These are phyloP conservation scores for Temnothorax nylanderi DNA, from an alignment of 1,140 invertebrate species.

Conservation along the genomic window DNA sequence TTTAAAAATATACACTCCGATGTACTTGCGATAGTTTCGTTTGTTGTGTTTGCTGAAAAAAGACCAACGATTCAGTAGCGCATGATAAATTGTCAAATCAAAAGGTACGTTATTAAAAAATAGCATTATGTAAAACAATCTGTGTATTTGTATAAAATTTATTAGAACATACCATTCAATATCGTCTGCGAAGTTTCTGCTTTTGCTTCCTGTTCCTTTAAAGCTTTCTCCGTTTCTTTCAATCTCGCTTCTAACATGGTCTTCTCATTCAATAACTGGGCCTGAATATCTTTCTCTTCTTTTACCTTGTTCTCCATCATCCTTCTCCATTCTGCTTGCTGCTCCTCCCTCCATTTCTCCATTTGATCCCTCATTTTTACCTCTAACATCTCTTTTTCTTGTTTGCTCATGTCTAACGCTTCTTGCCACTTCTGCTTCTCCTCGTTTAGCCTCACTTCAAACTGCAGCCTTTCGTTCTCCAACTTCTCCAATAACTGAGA, in stretches of 20 bases:
- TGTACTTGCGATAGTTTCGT: neutral
- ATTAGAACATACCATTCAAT: conserved; percentile 54
- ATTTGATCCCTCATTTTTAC: conserved; percentile 83
- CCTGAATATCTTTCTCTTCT: conserved; percentile 85
- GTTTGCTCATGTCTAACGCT: conserved; percentile 83
- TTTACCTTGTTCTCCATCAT: conserved; percentile 82
- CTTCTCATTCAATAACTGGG: conserved; percentile 83
- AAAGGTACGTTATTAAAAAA: neutral
- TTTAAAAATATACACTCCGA: conserved; percentile 70
- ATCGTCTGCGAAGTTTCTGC: conserved; percentile 67
- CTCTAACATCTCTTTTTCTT: conserved; percentile 84
- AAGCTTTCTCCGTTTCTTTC: conserved; percentile 84
- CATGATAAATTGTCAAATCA: neutral
- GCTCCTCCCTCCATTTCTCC: conserved; percentile 82
- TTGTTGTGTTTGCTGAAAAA: conserved; percentile 12
- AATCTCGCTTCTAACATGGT: conserved; percentile 79
- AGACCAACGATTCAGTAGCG: neutral
- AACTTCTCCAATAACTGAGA: conserved; percentile 84
- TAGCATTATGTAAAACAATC: neutral
- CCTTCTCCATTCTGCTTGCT: conserved; percentile 78
- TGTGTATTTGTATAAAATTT: conserved; percentile 6
- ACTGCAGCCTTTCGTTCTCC: conserved; percentile 84
- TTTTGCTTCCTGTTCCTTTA: conserved; percentile 83
- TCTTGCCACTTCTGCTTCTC: conserved; percentile 85
- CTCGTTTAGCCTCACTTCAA: conserved; percentile 84